Evolutionary conservation across 2,113 vertebrate genomes (phyloP).

Genomic region (Nannobrachium achirus): DNA sequence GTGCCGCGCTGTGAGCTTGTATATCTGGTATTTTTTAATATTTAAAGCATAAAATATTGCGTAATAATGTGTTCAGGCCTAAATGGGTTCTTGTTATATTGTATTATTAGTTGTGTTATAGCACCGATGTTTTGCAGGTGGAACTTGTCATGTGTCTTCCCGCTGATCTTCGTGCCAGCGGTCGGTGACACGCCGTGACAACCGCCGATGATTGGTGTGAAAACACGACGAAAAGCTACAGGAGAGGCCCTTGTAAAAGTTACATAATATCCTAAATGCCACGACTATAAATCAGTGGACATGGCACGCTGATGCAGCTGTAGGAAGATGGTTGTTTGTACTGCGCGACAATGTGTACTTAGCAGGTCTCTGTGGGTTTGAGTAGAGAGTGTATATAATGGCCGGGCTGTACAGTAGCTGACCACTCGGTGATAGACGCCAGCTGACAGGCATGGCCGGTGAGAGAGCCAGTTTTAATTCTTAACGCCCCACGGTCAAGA

Average conservation of each 20-base stretch:
- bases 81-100: no score
- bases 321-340: constrained; percentile 58
- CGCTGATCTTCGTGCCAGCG: no score
- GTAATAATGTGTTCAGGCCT: no score
- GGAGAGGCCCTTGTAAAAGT: background rate
- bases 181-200: no score
- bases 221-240: no score
- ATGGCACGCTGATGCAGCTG: constrained; percentile 17
- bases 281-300: constrained; percentile 19
- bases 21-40: no score
- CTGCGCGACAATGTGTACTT: constrained; percentile 61
- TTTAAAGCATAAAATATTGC: no score
- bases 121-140: no score
- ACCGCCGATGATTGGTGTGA: no score
- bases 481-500: constrained; percentile 15
- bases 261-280: constrained; percentile 9
- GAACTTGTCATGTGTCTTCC: no score
- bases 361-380: constrained; percentile 50
- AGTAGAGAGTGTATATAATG: constrained; percentile 52
- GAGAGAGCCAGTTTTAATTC: constrained; percentile 32
- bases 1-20: no score
- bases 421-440: constrained; percentile 58
- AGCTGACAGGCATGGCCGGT: constrained; percentile 46
- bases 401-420: constrained; percentile 60
- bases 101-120: no score